Evolutionary conservation across 1,140 invertebrate species (phyloP).

Genomic region (Bombus huntii): DNA sequence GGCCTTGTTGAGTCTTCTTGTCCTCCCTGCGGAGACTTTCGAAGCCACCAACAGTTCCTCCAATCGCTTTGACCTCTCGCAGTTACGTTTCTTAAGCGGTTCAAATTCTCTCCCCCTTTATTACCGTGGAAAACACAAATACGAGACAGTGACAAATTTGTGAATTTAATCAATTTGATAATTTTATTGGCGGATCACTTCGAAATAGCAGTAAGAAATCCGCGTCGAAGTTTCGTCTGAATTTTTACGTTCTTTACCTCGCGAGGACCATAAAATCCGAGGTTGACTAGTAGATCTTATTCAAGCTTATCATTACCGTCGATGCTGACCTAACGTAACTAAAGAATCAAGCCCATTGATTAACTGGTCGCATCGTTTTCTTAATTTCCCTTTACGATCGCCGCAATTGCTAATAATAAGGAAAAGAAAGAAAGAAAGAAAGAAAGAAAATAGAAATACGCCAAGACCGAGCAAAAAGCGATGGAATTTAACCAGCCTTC

Average conservation of each 20-base stretch:
- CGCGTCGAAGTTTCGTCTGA: too few species aligned
- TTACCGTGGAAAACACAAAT: not conserved
- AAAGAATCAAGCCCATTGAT: not conserved
- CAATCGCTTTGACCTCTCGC: not conserved
- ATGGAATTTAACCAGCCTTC: not conserved
- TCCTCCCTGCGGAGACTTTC: not conserved
- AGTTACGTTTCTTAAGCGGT: not conserved
- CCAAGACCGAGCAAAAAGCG: too few species aligned
- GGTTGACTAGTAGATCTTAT: not conserved
- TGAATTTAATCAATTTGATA: not conserved
- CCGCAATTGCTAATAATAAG: not conserved
- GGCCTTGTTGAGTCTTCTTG: conserved; percentile 19
- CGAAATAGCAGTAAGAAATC: not conserved
- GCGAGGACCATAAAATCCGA: not conserved
- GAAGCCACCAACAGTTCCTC: not conserved
- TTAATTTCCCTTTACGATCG: not conserved
- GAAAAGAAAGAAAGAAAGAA: too few species aligned
- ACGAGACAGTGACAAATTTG: not conserved
- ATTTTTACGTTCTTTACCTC: too few species aligned
- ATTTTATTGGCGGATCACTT: too few species aligned
- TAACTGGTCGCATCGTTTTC: not conserved
- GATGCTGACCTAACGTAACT: conserved; percentile 22
- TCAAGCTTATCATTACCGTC: conserved; percentile 10
- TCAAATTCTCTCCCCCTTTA: not conserved
- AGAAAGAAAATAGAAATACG: too few species aligned